Percentiles rank a stretch among this genome's conserved stretches.
These are phyloP conservation scores for Drosophila anomalata DNA, from an alignment of 2,888 invertebrate genomes.

Conservation along the genomic window DNA sequence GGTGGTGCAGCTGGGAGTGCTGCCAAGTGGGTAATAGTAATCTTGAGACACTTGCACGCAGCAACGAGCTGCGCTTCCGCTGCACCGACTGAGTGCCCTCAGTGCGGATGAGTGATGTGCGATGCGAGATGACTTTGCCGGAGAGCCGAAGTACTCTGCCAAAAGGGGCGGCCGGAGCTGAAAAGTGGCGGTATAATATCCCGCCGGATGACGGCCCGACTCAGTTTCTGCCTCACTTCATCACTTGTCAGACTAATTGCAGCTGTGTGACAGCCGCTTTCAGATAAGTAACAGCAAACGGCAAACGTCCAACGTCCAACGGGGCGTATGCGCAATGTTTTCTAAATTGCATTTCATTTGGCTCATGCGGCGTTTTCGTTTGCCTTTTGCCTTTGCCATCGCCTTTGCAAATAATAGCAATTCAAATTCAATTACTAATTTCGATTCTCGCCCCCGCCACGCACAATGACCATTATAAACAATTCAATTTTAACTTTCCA, in stretches of 20 bases:
- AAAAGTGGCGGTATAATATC: slow-evolving; percentile 31
- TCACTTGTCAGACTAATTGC: slow-evolving; percentile 71
- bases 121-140: slow-evolving; percentile 21
- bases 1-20: background rate
- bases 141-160: background rate
- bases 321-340: slow-evolving; percentile 52
- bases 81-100: slow-evolving; percentile 38
- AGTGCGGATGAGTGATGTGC: slow-evolving; percentile 39
- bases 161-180: background rate
- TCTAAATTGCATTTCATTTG: slow-evolving; percentile 31
- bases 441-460: slow-evolving; percentile 26
- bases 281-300: slow-evolving; percentile 38
- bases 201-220: slow-evolving; percentile 55
- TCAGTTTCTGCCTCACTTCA: slow-evolving; percentile 45
- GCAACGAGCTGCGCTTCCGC: slow-evolving; percentile 52
- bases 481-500: slow-evolving; percentile 37
- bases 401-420: slow-evolving; percentile 19
- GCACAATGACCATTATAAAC: slow-evolving; percentile 38
- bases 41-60: slow-evolving; percentile 50
- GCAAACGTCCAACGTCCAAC: background rate
- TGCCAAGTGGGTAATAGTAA: slow-evolving; percentile 71
- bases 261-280: slow-evolving; percentile 45
- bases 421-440: slow-evolving; percentile 28
- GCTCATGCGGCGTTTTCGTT: background rate
- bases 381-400: background rate